These are phyloP conservation scores for Zaprionus nigranus DNA, from an alignment of 1,140 invertebrate genomes.

Conservation along the genomic window DNA sequence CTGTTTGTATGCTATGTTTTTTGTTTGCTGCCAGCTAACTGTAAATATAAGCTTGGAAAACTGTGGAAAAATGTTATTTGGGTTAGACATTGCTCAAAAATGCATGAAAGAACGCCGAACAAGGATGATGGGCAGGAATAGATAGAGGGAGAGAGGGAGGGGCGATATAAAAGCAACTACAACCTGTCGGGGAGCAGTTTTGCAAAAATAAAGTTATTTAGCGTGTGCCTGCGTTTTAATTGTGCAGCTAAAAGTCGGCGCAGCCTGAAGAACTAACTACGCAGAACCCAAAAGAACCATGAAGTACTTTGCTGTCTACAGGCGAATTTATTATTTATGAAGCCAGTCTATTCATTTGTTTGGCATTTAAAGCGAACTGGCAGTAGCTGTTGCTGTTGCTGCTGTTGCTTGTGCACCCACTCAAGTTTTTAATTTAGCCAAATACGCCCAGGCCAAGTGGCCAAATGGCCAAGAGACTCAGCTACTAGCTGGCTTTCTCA, in stretches of 20 bases:
- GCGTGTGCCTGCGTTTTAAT: conserved; percentile 40
- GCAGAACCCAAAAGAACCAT: background rate
- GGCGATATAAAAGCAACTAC: background rate
- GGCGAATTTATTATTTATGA: conserved; percentile 52
- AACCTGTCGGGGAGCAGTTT: conserved; percentile 33
- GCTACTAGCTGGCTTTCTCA: conserved; percentile 23
- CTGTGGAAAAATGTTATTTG: conserved; percentile 67
- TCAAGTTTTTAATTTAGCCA: conserved; percentile 27
- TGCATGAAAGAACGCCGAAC: conserved; percentile 48
- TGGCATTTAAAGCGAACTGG: conserved; percentile 38
- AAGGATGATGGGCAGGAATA: background rate
- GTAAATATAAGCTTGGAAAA: conserved; percentile 60
- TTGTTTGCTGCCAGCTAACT: conserved; percentile 52
- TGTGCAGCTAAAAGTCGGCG: conserved; percentile 30
- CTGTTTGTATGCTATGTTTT: conserved; percentile 44
- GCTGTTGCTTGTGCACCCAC: conserved; percentile 20
- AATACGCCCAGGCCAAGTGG: conserved; percentile 42
- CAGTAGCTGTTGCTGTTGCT: background rate
- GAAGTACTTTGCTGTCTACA: background rate
- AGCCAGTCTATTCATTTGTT: conserved; percentile 39
- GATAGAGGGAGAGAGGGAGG: background rate
- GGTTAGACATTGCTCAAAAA: conserved; percentile 78
- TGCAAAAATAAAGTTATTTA: conserved; percentile 33
- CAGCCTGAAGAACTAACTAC: background rate
- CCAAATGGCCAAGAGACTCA: conserved; percentile 25